These are phyloP conservation scores for Acronicta leporina DNA, from an alignment of 2,888 invertebrate species.

Conservation along the genomic window DNA sequence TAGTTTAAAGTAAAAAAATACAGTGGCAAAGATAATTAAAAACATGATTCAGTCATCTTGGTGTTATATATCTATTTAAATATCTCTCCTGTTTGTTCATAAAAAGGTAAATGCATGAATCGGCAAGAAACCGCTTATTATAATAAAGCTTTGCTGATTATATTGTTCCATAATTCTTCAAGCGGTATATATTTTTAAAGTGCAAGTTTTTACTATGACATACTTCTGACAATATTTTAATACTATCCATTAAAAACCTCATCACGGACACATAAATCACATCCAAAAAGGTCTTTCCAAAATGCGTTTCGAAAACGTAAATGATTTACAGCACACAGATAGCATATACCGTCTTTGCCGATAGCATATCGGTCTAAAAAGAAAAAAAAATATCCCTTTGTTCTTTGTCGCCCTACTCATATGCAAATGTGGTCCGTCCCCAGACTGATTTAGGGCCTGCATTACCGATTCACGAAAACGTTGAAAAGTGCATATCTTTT, in stretches of 20 bases:
- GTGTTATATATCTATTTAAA: too few relatives aligned
- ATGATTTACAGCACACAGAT: slow-evolving; percentile 79
- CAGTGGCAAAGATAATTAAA: too few relatives aligned
- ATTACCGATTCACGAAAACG: slow-evolving; percentile 78
- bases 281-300: slow-evolving; percentile 52
- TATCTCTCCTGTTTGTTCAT: too few relatives aligned
- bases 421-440: slow-evolving; percentile 81
- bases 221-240: not conserved
- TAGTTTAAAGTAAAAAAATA: too few relatives aligned
- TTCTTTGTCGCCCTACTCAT: slow-evolving; percentile 86
- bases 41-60: too few relatives aligned
- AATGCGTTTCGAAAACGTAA: slow-evolving; percentile 56
- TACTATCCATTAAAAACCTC: slow-evolving; percentile 41
- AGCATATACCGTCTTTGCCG: slow-evolving; percentile 75
- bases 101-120: too few relatives aligned
- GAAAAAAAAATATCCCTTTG: slow-evolving; percentile 74
- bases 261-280: slow-evolving; percentile 55
- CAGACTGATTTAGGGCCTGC: slow-evolving; percentile 80
- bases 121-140: too few relatives aligned
- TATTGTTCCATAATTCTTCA: too few relatives aligned
- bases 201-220: not conserved
- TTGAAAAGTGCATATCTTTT: slow-evolving; percentile 71
- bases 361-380: slow-evolving; percentile 77
- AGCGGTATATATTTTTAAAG: not conserved
- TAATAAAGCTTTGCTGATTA: too few relatives aligned